A percentile compares a stretch with the other conserved stretches of the same genome.
Conservation (phyloP, 2,888 invertebrate genomes). For the Galerucella nymphaeae region DNA sequence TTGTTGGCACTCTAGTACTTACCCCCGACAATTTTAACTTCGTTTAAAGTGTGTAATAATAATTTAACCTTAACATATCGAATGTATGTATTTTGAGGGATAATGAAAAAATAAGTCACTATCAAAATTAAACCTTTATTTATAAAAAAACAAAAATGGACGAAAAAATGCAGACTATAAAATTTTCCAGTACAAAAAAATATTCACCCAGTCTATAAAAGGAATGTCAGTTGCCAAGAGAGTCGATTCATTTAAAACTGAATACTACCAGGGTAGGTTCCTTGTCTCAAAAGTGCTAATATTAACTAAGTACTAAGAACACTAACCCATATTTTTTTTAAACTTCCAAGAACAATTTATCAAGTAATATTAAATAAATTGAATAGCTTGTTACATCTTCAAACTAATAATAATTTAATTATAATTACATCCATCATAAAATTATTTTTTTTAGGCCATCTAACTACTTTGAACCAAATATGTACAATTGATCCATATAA, state of each 20-base stretch:
- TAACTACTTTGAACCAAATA: slow-evolving; percentile 31
- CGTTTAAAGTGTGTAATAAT: too few relatives aligned
- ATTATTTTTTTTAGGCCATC: slow-evolving; percentile 33
- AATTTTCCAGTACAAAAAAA: slow-evolving; percentile 4
- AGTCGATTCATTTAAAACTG: slow-evolving; percentile 11
- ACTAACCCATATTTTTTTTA: neutral
- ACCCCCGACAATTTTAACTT: too few relatives aligned
- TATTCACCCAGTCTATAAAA: slow-evolving; percentile 21
- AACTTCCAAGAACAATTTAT: slow-evolving; percentile 11
- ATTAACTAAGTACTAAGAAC: slow-evolving; percentile 18
- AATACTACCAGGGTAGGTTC: neutral
- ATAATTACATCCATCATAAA: slow-evolving; percentile 22
- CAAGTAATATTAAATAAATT: neutral
- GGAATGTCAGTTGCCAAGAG: slow-evolving; percentile 14
- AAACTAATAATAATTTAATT: slow-evolving; percentile 25
- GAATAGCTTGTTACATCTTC: slow-evolving; percentile 2
- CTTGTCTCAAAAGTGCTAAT: slow-evolving; percentile 14
- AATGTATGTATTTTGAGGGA: too few relatives aligned
- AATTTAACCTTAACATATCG: too few relatives aligned
- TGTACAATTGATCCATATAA: slow-evolving; percentile 20
- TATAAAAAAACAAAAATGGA: slow-evolving; percentile 41
- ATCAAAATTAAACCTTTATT: slow-evolving; percentile 35
- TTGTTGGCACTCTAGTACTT: too few relatives aligned
- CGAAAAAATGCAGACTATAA: slow-evolving; percentile 39
- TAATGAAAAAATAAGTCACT: slow-evolving; percentile 6